These are phyloP conservation scores for Trilocha varians DNA, from an alignment of 2,888 invertebrate genomes.

Conservation along the genomic window DNA sequence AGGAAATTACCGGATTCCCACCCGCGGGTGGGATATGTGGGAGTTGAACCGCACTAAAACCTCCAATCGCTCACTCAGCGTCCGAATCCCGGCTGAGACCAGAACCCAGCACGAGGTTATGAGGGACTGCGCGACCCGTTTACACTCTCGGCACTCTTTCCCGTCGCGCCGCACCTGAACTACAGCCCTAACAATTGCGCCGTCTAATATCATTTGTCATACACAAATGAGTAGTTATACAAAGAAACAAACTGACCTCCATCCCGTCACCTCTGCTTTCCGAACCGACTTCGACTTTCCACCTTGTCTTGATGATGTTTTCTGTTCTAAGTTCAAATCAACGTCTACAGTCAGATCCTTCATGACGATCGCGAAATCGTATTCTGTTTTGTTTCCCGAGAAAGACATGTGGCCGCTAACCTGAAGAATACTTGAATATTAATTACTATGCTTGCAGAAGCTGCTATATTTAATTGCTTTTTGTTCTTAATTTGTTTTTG, in stretches of 20 bases:
- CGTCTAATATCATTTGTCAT: no score
- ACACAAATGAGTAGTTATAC: background rate
- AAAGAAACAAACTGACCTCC: conserved; percentile 25
- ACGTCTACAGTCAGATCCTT: conserved; percentile 28
- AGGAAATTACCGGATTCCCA: no score
- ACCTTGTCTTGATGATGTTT: background rate
- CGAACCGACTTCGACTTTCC: background rate
- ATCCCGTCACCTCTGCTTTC: conserved; percentile 18
- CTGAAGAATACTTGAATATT: conserved; percentile 8
- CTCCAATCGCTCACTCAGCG: no score
- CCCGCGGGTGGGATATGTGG: no score
- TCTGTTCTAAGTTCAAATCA: conserved; percentile 14
- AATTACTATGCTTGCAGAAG: no score
- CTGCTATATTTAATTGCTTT: background rate
- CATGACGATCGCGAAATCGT: conserved; percentile 33
- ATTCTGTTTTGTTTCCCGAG: conserved; percentile 8
- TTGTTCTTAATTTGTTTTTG: background rate
- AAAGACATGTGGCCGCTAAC: conserved; percentile 12
- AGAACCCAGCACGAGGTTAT: no score
- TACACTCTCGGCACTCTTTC: no score
- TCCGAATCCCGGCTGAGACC: no score
- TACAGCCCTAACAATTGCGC: no score
- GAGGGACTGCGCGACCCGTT: no score
- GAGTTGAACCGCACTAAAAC: no score
- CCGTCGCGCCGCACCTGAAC: no score